phyloP scores from a whole-genome alignment of 2,888 invertebrate species.

The Hemithea aestivaria region DNA sequence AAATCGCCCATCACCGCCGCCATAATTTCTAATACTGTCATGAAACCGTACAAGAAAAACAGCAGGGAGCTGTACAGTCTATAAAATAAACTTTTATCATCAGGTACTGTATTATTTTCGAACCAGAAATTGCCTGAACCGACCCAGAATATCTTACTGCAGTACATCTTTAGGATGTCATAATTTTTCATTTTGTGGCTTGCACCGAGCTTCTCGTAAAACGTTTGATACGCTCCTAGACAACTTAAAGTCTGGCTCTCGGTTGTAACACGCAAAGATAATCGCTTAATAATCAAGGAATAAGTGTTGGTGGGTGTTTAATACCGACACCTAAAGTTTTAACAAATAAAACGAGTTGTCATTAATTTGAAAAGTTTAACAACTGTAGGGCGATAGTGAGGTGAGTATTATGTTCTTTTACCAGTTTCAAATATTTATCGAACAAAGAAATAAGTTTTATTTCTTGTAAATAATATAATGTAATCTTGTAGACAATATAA shows the following conservation, averaged over 20 bases:
- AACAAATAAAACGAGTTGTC: too few species aligned
- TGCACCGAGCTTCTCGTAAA: background rate
- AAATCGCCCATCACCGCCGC: conserved; percentile 53
- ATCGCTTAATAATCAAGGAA: too few species aligned
- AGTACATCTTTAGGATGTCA: conserved; percentile 48
- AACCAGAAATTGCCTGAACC: conserved; percentile 69
- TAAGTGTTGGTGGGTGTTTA: too few species aligned
- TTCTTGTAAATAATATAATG: too few species aligned
- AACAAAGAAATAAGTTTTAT: too few species aligned
- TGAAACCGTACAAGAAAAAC: conserved; percentile 45
- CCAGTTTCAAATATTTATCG: too few species aligned
- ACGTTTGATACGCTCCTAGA: background rate
- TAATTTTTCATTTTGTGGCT: conserved; percentile 52
- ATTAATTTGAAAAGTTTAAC: too few species aligned
- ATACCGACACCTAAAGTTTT: too few species aligned
- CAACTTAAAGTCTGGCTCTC: conserved; percentile 9
- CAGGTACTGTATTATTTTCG: conserved; percentile 43
- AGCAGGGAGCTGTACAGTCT: conserved; percentile 38
- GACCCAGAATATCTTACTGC: conserved; percentile 47
- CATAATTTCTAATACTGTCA: conserved; percentile 63
- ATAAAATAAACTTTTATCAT: conserved; percentile 50
- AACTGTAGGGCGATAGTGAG: too few species aligned
- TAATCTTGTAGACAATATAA: too few species aligned
- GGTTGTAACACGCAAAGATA: too few species aligned
- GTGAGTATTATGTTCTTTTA: too few species aligned